phyloP scores from a whole-genome alignment of 1,140 invertebrate genomes.

The Hyles euphorbiae region DNA sequence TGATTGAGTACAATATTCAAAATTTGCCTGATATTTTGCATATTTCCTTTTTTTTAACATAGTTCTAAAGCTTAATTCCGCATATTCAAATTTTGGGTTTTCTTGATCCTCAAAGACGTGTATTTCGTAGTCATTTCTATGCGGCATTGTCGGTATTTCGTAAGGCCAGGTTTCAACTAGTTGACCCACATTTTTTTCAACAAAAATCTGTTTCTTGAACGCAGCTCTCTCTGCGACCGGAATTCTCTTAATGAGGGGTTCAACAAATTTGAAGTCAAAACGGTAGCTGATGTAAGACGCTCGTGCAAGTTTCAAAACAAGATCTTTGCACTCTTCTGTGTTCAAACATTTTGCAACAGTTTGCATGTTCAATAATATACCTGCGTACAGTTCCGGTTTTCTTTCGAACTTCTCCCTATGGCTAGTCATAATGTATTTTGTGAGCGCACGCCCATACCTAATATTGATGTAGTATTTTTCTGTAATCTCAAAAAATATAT shows the following conservation, averaged over 20 bases:
- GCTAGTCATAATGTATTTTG: slow-evolving; percentile 5
- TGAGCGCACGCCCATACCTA: not conserved
- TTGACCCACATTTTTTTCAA: slow-evolving; percentile 19
- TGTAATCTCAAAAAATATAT: slow-evolving; percentile 9
- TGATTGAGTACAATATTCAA: too few relatives aligned
- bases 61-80: not conserved
- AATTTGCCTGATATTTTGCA: too few relatives aligned
- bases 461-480: slow-evolving; percentile 7
- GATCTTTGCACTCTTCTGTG: slow-evolving; percentile 5
- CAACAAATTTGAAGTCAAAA: slow-evolving; percentile 3
- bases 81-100: not conserved
- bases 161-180: slow-evolving; percentile 19
- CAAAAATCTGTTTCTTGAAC: slow-evolving; percentile 25
- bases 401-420: slow-evolving; percentile 4
- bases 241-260: slow-evolving; percentile 6
- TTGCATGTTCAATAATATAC: slow-evolving; percentile 1
- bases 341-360: slow-evolving; percentile 6
- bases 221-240: slow-evolving; percentile 11
- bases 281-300: slow-evolving; percentile 2
- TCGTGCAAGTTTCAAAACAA: slow-evolving; percentile 2
- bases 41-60: not conserved
- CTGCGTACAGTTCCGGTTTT: slow-evolving; percentile 5
- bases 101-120: slow-evolving; percentile 11
- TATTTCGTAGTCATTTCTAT: not conserved
- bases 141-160: slow-evolving; percentile 9